phyloP scores from a whole-genome alignment of 2,888 invertebrate species.

The Sympetrum striolatum region DNA sequence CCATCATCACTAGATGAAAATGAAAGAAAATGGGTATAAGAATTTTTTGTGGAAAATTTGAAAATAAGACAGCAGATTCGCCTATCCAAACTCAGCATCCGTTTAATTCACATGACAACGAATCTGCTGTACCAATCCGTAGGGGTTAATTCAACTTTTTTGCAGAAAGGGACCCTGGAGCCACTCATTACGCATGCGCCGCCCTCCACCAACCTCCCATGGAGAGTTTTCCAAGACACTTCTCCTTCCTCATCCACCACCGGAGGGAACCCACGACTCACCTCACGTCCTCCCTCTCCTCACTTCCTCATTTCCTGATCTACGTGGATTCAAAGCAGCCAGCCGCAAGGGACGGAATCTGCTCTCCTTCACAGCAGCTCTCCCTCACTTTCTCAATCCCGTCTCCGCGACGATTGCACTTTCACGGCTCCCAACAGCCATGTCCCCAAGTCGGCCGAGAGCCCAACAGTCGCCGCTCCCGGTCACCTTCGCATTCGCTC shows the following conservation, averaged over 20 bases:
- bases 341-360: background rate
- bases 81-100: too few species aligned
- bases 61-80: too few species aligned
- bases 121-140: too few species aligned
- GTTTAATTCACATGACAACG: too few species aligned
- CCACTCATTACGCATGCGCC: background rate
- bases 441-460: slow-evolving; percentile 1
- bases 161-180: background rate
- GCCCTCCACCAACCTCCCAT: background rate
- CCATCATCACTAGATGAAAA: too few species aligned
- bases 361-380: background rate
- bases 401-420: background rate
- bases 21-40: too few species aligned
- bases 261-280: background rate
- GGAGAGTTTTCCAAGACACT: background rate
- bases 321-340: background rate
- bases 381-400: background rate
- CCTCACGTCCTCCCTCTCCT: slow-evolving; percentile 1
- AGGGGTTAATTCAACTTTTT: too few species aligned
- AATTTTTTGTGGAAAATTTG: too few species aligned
- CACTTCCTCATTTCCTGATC: slow-evolving; percentile 14
- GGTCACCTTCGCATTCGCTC: background rate
- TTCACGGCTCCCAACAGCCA: slow-evolving; percentile 31
- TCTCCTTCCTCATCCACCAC: background rate
- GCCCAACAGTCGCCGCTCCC: background rate